Percentiles rank a stretch among this genome's conserved stretches.
These are phyloP conservation scores for Danio albolineatus DNA, from an alignment of 2,797 vertebrate genomes.

Conservation along the genomic window DNA sequence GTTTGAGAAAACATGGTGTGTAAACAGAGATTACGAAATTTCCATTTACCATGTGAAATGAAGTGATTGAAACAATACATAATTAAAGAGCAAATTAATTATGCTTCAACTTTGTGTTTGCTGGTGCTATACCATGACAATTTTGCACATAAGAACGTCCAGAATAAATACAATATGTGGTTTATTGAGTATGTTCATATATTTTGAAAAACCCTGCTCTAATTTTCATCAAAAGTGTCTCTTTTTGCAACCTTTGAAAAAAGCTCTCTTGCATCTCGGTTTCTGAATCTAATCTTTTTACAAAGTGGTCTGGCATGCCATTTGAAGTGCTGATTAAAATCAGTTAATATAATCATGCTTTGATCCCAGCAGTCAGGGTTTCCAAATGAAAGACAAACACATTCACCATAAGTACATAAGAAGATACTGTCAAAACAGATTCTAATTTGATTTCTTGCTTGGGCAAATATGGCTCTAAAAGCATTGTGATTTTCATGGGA, in stretches of 20 bases:
- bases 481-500: conserved; percentile 10
- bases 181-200: background rate
- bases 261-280: conserved; percentile 32
- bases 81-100: background rate
- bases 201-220: background rate
- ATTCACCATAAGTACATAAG: conserved; percentile 64
- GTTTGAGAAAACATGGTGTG: too few species aligned
- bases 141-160: too few species aligned
- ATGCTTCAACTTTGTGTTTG: background rate
- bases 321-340: conserved; percentile 70
- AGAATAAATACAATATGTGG: conserved; percentile 10
- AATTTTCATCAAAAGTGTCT: conserved; percentile 30
- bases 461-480: conserved; percentile 48
- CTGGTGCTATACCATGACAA: background rate
- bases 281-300: conserved; percentile 59
- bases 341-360: conserved; percentile 66
- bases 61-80: background rate
- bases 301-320: conserved; percentile 50
- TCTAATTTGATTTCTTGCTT: conserved; percentile 67
- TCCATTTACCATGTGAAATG: background rate
- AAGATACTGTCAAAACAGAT: conserved; percentile 65
- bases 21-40: too few species aligned
- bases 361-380: conserved; percentile 61
- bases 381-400: conserved; percentile 68
- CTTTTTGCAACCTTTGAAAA: conserved; percentile 52